A percentile compares a stretch with the other conserved stretches of the same genome.
These are phyloP conservation scores for Phytoseiulus persimilis DNA, from an alignment of 2,888 invertebrate genomes.

Conservation along the genomic window DNA sequence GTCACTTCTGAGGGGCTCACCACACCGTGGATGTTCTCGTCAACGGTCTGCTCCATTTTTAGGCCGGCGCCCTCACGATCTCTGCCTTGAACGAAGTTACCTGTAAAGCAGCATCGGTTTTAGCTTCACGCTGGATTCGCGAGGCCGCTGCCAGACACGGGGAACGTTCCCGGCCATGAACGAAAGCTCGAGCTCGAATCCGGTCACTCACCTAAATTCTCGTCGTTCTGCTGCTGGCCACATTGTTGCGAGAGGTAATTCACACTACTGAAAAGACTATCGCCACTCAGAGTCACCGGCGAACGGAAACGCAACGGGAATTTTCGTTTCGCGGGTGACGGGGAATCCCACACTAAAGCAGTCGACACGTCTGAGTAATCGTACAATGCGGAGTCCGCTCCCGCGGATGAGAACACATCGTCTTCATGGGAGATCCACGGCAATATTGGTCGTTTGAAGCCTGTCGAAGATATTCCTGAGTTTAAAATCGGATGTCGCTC, in stretches of 20 bases:
- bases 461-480: not conserved
- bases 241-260: not conserved
- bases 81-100: not conserved
- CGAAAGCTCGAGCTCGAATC: no score
- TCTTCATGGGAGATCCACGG: conserved; percentile 27
- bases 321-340: conserved; percentile 14
- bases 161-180: no score
- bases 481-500: no score
- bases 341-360: conserved; percentile 18
- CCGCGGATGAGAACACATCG: not conserved
- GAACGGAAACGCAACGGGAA: conserved; percentile 23
- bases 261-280: not conserved
- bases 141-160: no score
- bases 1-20: conserved; percentile 29
- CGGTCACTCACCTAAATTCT: not conserved
- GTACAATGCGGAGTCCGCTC: conserved; percentile 15
- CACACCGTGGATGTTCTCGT: not conserved
- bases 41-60: not conserved
- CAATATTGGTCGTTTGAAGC: conserved; percentile 17
- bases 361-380: conserved; percentile 29
- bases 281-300: not conserved
- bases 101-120: not conserved
- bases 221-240: not conserved
- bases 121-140: no score
- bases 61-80: not conserved